These are phyloP conservation scores for Chamaedrilus cognettii DNA, from an alignment of 2,888 invertebrate species.

Conservation along the genomic window DNA sequence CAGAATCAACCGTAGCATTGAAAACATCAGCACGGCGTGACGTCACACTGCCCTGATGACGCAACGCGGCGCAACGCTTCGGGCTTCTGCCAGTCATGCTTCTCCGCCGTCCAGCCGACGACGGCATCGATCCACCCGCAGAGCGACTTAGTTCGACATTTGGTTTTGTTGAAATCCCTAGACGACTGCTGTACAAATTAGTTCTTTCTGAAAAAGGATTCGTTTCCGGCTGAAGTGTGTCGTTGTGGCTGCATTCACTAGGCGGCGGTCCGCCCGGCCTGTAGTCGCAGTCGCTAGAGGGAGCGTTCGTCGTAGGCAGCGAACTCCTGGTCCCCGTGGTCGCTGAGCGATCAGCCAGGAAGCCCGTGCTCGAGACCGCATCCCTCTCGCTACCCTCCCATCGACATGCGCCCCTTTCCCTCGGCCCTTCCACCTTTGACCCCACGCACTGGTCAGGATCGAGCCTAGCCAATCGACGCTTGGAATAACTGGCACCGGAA, in stretches of 20 bases:
- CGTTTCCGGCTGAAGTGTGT: not conserved
- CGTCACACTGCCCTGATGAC: too few relatives aligned
- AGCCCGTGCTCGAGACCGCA: conserved; percentile 13
- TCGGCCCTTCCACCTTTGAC: not conserved
- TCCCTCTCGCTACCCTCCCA: not conserved
- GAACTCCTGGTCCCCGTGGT: conserved; percentile 17
- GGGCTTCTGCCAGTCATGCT: too few relatives aligned
- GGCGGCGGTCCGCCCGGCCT: not conserved
- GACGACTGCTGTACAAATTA: too few relatives aligned
- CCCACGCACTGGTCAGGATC: not conserved
- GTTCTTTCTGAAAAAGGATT: too few relatives aligned
- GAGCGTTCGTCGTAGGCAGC: not conserved
- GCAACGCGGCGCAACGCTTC: too few relatives aligned
- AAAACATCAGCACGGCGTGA: too few relatives aligned
- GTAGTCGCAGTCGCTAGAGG: conserved; percentile 1
- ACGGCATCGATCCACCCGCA: not conserved
- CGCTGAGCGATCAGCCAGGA: conserved; percentile 15
- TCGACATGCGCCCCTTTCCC: not conserved
- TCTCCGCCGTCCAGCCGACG: too few relatives aligned
- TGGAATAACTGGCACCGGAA: too few relatives aligned
- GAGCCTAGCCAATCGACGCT: too few relatives aligned
- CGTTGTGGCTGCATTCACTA: not conserved
- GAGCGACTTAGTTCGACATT: not conserved
- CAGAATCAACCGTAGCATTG: not conserved
- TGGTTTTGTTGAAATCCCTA: too few relatives aligned